Evolutionary conservation across 2,888 invertebrate genomes (phyloP), one percentile per base, ranked within the genome.

Genomic region (Chydorus sphaericus): DNA sequence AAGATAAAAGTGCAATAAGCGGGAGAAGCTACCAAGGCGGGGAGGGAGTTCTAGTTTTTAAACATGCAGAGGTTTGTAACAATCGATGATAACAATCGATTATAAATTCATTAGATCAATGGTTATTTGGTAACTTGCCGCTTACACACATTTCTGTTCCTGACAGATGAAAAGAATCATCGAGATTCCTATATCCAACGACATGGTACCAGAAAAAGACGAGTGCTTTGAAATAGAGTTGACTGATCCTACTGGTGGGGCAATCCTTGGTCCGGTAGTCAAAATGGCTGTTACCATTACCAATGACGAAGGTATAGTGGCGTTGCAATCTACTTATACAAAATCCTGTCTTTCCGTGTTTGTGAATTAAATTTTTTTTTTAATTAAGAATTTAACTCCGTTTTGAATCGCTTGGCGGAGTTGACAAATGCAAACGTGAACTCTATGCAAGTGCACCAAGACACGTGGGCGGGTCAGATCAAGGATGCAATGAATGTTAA

Each of bases 191-290:
- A 75, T 79, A 57, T 69, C 74, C 28, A 75, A 78, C 62, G 77
- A 77, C 61, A 69, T 73, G 69, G 70, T 72, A 55, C 72, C 75
- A 14, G 77, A 77, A 62, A 77, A 77, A 65, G 77, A 77, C 63
- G 78, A 78, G 63, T 74, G 75, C 59, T 79, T 79, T 66, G 75
- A 76, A 62, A 66, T 79, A 18, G 74, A 75, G 59, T 62, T 76
- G 8, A 67, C 67, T 48, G 70, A 69, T 8, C 66, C 73, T 2
- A 62, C 66, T 30, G 71, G 70, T 5, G 72, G 77, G 8, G 74
- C 76, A 1, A 66, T 65, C 48, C 62, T 76, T 16, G 75, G 75
- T 26, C 65, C 67, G 49, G 65, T 70, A n/a, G 68, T 68, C 57
- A 66, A 70, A 59, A 69, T 70, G 20, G 72, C 72, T 20, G 69